Conservation (phyloP, 2,797 vertebrate genomes). For the Hirundo rustica region DNA sequence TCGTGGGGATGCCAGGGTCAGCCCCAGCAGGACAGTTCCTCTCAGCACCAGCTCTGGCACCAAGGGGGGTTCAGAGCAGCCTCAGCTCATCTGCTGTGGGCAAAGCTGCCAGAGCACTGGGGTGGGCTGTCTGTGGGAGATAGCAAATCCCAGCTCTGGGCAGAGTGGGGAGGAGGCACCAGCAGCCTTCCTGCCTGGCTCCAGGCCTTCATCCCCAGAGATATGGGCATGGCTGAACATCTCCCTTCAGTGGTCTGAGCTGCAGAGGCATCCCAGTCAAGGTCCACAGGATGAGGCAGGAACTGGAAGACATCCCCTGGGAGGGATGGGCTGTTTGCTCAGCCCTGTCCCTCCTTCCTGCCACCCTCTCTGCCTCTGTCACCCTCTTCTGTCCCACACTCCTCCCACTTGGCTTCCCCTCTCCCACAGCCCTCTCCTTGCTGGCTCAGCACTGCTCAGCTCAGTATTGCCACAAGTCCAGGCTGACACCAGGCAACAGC, state of each 20-base stretch:
- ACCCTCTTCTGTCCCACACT: background rate
- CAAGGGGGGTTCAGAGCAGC: background rate
- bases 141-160: background rate
- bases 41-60: background rate
- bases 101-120: background rate
- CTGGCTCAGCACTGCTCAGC: background rate
- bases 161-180: background rate
- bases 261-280: background rate
- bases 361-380: background rate
- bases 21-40: background rate
- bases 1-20: rapidly evolving
- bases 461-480: background rate
- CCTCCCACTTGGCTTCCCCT: background rate
- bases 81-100: background rate
- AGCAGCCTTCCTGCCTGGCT: background rate
- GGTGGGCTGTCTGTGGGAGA: background rate
- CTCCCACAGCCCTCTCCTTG: background rate
- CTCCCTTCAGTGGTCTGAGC: background rate
- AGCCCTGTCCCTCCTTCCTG: background rate
- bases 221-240: rapidly evolving
- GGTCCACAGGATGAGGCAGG: background rate
- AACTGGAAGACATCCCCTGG: background rate
- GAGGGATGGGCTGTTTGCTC: background rate
- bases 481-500: background rate
- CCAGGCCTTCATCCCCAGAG: background rate